These are phyloP conservation scores for Eretmocerus hayati DNA, from an alignment of 2,888 invertebrate genomes.

Conservation along the genomic window DNA sequence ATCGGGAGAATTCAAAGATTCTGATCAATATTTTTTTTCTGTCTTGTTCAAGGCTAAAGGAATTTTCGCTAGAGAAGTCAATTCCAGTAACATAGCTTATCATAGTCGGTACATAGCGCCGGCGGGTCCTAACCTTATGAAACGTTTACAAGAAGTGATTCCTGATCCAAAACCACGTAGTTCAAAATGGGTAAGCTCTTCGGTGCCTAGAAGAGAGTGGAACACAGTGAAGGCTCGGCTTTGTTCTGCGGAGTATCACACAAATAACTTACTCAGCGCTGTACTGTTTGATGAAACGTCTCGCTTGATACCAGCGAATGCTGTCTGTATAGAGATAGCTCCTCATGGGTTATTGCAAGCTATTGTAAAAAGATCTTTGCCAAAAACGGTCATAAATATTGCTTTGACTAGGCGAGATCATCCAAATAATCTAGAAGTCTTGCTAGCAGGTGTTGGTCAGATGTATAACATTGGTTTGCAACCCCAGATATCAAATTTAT, in stretches of 20 bases:
- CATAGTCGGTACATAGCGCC: slow-evolving; percentile 77
- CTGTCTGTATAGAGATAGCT: slow-evolving; percentile 80
- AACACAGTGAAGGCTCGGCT: slow-evolving; percentile 55
- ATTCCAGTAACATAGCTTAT: slow-evolving; percentile 82
- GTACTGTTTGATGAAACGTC: slow-evolving; percentile 77
- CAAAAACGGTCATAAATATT: slow-evolving; percentile 62
- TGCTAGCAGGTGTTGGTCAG: slow-evolving; percentile 48
- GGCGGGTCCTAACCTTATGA: slow-evolving; percentile 62
- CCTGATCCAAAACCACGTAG: slow-evolving; percentile 61
- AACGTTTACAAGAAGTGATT: slow-evolving; percentile 60
- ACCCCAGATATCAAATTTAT: slow-evolving; percentile 50
- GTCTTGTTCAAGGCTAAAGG: slow-evolving; percentile 52
- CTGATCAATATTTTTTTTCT: not conserved
- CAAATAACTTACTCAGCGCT: slow-evolving; percentile 69
- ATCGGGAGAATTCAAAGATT: not conserved
- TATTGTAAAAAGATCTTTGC: slow-evolving; percentile 70
- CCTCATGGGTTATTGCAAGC: slow-evolving; percentile 85
- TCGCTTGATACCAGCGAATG: slow-evolving; percentile 69
- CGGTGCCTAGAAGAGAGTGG: slow-evolving; percentile 68
- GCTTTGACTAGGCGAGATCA: slow-evolving; percentile 67
- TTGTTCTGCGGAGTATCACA: slow-evolving; percentile 81
- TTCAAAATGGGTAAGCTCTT: slow-evolving; percentile 76
- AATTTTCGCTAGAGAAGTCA: slow-evolving; percentile 75
- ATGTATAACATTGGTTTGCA: slow-evolving; percentile 52
- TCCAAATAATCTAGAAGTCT: slow-evolving; percentile 31